Evolutionary conservation across 2,113 vertebrate genomes (phyloP).

Genomic region (Hymenochirus boettgeri): DNA sequence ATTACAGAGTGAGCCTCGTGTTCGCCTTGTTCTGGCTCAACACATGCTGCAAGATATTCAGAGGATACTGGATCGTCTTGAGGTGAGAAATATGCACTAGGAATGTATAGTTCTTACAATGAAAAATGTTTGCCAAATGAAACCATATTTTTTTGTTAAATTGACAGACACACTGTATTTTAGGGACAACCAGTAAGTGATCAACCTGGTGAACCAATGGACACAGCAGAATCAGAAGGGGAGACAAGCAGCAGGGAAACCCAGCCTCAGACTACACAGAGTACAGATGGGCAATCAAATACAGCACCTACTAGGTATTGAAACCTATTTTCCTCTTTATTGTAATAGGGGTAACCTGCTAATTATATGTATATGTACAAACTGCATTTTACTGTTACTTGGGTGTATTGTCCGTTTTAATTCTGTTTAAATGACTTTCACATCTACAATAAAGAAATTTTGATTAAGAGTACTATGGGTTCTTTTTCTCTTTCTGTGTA

Average conservation of each 20-base stretch:
- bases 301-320: slow-evolving; percentile 4
- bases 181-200: slow-evolving; percentile 8
- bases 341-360: too few relatives aligned
- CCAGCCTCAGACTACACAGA: neutral
- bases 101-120: too few relatives aligned
- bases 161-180: too few relatives aligned
- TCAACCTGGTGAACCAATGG: slow-evolving; percentile 51
- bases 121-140: too few relatives aligned
- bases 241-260: slow-evolving; percentile 8
- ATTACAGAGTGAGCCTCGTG: slow-evolving; percentile 79
- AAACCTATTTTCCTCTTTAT: neutral
- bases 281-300: neutral
- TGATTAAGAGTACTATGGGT: too few relatives aligned
- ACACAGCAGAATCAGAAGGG: slow-evolving; percentile 52
- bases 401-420: too few relatives aligned
- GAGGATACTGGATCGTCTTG: slow-evolving; percentile 73
- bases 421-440: too few relatives aligned
- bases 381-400: too few relatives aligned
- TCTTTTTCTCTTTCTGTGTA: neutral
- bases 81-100: slow-evolving; percentile 73
- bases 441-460: too few relatives aligned
- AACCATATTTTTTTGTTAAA: too few relatives aligned
- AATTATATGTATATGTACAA: too few relatives aligned
- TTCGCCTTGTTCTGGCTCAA: slow-evolving; percentile 81
- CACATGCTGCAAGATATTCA: slow-evolving; percentile 81